Evolutionary conservation across 2,797 vertebrate species (phyloP).

Genomic region (Choloepus didactylus): DNA sequence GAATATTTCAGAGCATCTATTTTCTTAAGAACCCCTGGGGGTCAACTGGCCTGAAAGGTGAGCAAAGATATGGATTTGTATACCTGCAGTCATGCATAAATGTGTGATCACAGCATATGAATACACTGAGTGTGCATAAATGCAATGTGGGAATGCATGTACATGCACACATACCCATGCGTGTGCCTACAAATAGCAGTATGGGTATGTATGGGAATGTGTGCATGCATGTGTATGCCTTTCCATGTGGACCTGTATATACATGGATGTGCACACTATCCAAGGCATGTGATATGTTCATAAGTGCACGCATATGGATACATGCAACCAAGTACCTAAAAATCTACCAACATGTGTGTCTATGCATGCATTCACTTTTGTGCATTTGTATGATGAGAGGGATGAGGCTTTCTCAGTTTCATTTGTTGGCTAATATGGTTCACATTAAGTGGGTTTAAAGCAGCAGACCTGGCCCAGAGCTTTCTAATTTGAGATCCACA

Average conservation of each 20-base stretch:
- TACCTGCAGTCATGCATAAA: neutral
- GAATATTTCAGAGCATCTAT: neutral
- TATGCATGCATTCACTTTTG: no score
- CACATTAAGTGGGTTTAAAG: neutral
- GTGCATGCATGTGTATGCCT: neutral
- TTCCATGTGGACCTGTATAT: neutral
- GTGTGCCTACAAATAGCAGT: neutral
- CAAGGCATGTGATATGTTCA: neutral
- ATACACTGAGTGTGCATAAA: neutral
- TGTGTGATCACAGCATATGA: neutral
- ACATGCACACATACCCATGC: neutral
- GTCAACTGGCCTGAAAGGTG: neutral
- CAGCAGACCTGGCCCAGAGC: neutral
- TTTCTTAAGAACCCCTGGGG: neutral
- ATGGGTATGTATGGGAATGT: neutral
- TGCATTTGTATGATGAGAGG: neutral
- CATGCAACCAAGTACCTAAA: neutral
- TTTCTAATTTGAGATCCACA: neutral
- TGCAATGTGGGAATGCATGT: neutral
- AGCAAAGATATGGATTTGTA: neutral
- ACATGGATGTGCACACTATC: neutral
- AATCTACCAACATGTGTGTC: neutral
- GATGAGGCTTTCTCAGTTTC: neutral
- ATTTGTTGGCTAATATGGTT: neutral
- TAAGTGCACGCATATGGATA: no score